These are phyloP conservation scores for Macropus fuliginosus DNA, from an alignment of 2,797 vertebrate genomes.

Conservation along the genomic window DNA sequence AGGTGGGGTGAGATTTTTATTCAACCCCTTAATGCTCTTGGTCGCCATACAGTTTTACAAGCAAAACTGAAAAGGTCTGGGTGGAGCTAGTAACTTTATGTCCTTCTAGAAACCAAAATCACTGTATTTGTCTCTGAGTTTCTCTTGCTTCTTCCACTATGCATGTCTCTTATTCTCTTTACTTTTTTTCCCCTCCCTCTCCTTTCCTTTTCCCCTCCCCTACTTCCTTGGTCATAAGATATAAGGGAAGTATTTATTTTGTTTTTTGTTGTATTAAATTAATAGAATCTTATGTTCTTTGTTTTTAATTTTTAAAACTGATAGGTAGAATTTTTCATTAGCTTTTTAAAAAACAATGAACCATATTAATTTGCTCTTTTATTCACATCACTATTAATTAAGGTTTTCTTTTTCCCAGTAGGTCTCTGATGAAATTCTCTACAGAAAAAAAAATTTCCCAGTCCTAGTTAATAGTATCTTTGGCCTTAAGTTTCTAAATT, in stretches of 20 bases:
- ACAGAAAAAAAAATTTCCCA: not conserved
- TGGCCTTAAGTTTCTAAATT: constrained; percentile 2
- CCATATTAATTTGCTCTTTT: constrained; percentile 11
- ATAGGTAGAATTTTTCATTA: not conserved
- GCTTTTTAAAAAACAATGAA: constrained; percentile 30
- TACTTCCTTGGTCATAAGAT: not conserved
- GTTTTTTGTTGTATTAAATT: not conserved
- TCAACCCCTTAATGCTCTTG: not conserved
- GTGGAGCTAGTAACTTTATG: not conserved
- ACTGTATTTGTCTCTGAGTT: not conserved
- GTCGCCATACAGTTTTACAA: not conserved
- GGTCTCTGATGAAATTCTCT: not conserved
- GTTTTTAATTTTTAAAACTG: constrained; percentile 47
- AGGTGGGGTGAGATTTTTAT: not conserved
- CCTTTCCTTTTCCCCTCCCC: not conserved
- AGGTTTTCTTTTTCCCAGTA: not conserved
- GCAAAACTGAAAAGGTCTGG: not conserved
- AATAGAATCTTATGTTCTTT: not conserved
- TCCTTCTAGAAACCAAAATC: not conserved
- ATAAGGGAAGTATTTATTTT: not conserved
- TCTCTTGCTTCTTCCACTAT: not conserved
- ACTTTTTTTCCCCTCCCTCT: not conserved
- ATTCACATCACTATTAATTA: constrained; percentile 17
- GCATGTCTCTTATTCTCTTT: not conserved
- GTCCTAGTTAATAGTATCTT: not conserved